These are phyloP conservation scores for Sturnus vulgaris DNA, from an alignment of 2,113 vertebrate species.

Conservation along the genomic window DNA sequence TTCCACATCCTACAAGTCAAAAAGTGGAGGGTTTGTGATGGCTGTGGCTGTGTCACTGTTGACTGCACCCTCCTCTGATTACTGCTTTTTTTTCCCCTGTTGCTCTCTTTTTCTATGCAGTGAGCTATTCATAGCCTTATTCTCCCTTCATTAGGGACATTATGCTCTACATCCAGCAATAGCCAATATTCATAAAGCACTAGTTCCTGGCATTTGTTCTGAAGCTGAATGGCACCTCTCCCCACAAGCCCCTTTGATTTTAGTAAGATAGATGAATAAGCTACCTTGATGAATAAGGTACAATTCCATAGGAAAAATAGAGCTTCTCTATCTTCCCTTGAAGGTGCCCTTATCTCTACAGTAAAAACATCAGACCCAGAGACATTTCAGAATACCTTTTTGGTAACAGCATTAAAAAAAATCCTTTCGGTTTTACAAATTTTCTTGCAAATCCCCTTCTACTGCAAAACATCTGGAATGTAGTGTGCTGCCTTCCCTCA, in stretches of 20 bases:
- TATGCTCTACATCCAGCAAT: neutral
- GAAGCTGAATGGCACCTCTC: neutral
- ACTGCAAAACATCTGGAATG: neutral
- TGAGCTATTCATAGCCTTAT: neutral
- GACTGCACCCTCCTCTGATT: neutral
- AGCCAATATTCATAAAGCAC: neutral
- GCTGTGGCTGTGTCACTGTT: neutral
- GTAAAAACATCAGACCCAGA: neutral
- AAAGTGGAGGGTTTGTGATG: neutral
- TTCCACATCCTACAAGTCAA: neutral
- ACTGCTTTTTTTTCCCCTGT: neutral
- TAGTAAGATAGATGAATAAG: neutral
- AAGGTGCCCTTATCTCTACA: neutral
- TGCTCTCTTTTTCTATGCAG: neutral
- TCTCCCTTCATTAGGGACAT: neutral
- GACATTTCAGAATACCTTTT: neutral
- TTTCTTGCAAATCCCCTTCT: neutral
- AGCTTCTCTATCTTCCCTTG: neutral
- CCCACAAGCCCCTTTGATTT: neutral
- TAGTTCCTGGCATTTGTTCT: neutral
- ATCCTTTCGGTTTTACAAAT: neutral
- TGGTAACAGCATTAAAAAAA: neutral
- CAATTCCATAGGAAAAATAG: neutral
- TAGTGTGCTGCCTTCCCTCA: neutral
- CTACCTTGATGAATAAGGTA: constrained; percentile 8